A percentile compares a stretch with the other conserved stretches of the same genome.
These are phyloP conservation scores for Acanthisitta chloris DNA, from an alignment of 2,113 vertebrate species.

Conservation along the genomic window DNA sequence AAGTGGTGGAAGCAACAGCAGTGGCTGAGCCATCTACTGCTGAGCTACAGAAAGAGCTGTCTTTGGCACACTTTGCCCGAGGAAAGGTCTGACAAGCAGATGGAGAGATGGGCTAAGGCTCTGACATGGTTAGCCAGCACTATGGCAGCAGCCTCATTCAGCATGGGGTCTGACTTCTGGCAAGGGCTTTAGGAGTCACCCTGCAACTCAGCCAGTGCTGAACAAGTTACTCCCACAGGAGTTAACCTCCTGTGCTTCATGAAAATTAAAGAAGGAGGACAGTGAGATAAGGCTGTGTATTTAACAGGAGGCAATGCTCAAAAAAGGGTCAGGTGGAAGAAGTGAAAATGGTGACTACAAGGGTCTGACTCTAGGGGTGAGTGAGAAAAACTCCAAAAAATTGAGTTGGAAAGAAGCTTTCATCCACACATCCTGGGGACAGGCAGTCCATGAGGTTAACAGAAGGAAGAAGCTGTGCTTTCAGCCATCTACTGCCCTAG, in stretches of 20 bases:
- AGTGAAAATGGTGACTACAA: background rate
- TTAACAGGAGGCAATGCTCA: background rate
- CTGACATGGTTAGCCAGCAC: accelerated
- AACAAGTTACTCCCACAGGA: background rate
- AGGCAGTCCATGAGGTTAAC: background rate
- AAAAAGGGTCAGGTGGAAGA: background rate
- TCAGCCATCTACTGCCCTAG: background rate
- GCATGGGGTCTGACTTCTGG: background rate
- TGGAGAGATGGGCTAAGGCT: background rate
- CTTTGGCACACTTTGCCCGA: background rate
- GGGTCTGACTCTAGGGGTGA: background rate
- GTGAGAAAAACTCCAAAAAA: background rate
- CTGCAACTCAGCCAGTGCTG: background rate
- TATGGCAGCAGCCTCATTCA: background rate
- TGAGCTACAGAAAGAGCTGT: constrained; percentile 9
- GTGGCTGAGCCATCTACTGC: background rate
- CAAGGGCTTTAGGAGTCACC: background rate
- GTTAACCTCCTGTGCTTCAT: background rate
- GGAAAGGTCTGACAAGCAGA: background rate
- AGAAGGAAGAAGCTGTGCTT: background rate
- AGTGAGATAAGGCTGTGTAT: background rate
- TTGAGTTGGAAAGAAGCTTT: background rate
- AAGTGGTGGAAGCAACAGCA: background rate
- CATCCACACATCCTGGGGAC: background rate
- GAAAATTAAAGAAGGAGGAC: background rate